A percentile compares a stretch with the other conserved stretches of the same genome.
Evolutionary conservation across 2,113 vertebrate species (phyloP).

Genomic region (Sinocyclocheilus rhinocerous): DNA sequence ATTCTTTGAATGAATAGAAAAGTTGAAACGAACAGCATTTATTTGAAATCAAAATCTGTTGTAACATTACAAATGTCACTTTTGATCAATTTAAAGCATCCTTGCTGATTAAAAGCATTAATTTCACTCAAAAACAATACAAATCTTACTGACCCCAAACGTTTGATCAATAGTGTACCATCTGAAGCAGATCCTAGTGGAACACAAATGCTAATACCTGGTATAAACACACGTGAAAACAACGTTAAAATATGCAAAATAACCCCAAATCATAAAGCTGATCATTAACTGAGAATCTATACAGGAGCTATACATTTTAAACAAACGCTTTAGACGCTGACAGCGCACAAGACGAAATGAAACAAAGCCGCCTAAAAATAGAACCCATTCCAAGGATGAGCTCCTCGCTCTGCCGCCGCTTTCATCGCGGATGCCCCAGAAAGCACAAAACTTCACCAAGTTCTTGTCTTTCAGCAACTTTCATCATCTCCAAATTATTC

Average conservation of each 20-base stretch:
- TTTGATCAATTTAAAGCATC: neutral
- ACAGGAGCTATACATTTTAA: neutral
- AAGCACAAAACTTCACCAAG: slow-evolving; percentile 24
- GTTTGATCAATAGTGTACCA: neutral
- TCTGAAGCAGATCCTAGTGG: neutral
- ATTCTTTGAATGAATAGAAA: neutral
- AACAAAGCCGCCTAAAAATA: slow-evolving; percentile 38
- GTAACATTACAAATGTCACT: too few relatives aligned
- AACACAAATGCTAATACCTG: neutral
- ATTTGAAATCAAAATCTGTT: neutral
- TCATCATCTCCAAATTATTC: slow-evolving; percentile 49
- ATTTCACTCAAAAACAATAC: neutral
- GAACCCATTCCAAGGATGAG: neutral
- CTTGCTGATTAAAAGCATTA: neutral
- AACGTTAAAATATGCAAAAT: neutral
- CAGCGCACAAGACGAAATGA: neutral
- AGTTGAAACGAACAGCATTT: too few relatives aligned
- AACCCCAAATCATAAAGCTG: neutral
- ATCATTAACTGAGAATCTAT: neutral
- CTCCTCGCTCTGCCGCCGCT: neutral
- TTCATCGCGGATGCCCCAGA: slow-evolving; percentile 3
- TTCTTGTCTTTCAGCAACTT: slow-evolving; percentile 48
- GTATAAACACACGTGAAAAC: neutral
- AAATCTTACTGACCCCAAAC: neutral
- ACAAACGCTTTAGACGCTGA: neutral